phyloP scores from a whole-genome alignment of 2,797 vertebrate genomes.

The Chelon auratus region DNA sequence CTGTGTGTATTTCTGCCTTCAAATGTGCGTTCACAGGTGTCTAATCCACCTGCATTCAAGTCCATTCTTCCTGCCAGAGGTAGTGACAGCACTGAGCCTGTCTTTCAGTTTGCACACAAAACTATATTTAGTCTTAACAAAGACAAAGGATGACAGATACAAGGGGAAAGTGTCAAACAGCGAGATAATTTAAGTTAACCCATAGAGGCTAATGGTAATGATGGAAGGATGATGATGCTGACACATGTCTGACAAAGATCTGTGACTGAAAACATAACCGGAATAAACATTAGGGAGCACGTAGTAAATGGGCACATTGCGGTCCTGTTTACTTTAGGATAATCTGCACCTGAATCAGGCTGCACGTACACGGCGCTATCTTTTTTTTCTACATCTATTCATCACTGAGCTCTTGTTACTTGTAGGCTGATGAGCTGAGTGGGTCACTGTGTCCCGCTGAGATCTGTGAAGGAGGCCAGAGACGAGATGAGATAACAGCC shows the following conservation, averaged over 20 bases:
- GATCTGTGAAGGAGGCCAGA: constrained; percentile 4
- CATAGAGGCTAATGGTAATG: neutral
- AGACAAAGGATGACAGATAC: constrained; percentile 20
- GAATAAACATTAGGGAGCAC: constrained; percentile 14
- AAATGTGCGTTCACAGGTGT: constrained; percentile 60
- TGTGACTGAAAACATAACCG: neutral
- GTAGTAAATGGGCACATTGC: neutral
- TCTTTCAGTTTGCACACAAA: constrained; percentile 55
- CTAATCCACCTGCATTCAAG: constrained; percentile 52
- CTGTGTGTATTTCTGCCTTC: neutral
- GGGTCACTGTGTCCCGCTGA: constrained; percentile 20
- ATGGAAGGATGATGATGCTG: constrained; percentile 8
- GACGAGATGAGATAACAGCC: constrained; percentile 2
- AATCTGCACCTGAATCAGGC: constrained; percentile 4
- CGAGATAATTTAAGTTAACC: neutral
- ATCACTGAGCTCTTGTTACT: constrained; percentile 34
- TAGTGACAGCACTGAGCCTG: constrained; percentile 46
- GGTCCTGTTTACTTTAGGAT: constrained; percentile 21
- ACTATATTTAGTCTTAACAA: constrained; percentile 23
- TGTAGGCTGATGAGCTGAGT: constrained; percentile 13
- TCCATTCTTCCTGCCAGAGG: constrained; percentile 34
- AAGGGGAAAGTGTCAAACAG: constrained; percentile 2
- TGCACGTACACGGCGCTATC: neutral
- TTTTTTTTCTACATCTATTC: constrained; percentile 10
- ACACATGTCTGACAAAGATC: neutral